Evolutionary conservation across 2,888 invertebrate species (phyloP).

Genomic region (Mimas tiliae): DNA sequence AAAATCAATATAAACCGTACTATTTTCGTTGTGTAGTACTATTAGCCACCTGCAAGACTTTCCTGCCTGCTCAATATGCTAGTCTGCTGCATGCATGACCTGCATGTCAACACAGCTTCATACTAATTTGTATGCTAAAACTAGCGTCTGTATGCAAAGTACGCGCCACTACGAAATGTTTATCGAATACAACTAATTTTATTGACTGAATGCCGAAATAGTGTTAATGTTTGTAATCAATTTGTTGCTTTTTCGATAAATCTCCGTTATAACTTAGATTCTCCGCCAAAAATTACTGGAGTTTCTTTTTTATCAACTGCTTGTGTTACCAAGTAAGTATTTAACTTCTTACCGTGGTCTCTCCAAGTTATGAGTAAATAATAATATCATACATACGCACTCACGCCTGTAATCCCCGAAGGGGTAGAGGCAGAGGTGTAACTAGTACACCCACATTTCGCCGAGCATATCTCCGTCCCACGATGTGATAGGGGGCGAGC

Average conservation of each 20-base stretch:
- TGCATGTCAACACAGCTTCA: conserved; percentile 7
- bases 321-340: too few species aligned
- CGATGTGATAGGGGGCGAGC: too few species aligned
- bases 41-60: conserved; percentile 6
- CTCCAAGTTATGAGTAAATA: too few species aligned
- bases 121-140: conserved; percentile 5
- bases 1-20: not conserved
- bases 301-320: too few species aligned
- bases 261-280: too few species aligned
- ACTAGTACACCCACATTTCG: too few species aligned
- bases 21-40: not conserved
- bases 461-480: too few species aligned
- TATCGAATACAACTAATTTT: not conserved
- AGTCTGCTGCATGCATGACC: not conserved
- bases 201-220: conserved; percentile 2
- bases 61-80: conserved; percentile 3
- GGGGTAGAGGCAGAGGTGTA: too few species aligned
- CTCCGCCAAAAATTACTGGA: too few species aligned
- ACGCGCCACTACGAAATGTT: conserved; percentile 4
- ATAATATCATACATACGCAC: too few species aligned
- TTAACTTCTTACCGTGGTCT: too few species aligned
- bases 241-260: not conserved
- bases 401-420: too few species aligned
- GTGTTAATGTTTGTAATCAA: not conserved
- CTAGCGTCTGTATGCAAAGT: not conserved